Evolutionary conservation across 1,140 invertebrate species (phyloP).

Genomic region (Cheumatopsyche charites): DNA sequence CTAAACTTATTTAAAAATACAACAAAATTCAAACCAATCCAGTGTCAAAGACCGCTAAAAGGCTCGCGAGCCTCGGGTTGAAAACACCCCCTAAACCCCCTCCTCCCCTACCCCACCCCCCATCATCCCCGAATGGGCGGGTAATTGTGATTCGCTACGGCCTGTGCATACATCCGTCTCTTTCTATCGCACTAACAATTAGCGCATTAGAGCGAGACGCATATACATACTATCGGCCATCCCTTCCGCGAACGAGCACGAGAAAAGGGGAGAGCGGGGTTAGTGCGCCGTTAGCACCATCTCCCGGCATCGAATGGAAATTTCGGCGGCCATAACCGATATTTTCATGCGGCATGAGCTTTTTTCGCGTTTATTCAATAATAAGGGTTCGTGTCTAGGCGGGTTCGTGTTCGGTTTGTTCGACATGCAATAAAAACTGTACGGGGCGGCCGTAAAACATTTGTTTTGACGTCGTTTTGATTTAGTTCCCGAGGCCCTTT

Average conservation of each 20-base stretch:
- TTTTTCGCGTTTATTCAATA: not conserved
- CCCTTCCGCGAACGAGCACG: not conserved
- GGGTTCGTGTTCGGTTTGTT: slow-evolving; percentile 8
- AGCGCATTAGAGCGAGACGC: slow-evolving; percentile 18
- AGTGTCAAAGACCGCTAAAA: not conserved
- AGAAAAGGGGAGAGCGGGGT: too few species aligned
- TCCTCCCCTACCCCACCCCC: too few species aligned
- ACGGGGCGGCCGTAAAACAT: slow-evolving; percentile 34
- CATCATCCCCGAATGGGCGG: slow-evolving; percentile 38
- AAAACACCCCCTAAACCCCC: slow-evolving; percentile 36
- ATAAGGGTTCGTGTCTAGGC: not conserved
- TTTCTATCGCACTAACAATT: not conserved
- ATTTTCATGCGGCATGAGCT: not conserved
- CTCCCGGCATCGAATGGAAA: slow-evolving; percentile 34
- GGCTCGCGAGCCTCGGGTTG: not conserved
- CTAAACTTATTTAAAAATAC: too few species aligned
- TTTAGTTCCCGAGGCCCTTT: slow-evolving; percentile 8
- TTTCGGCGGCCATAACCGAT: slow-evolving; percentile 40
- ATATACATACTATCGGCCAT: not conserved
- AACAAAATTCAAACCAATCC: too few species aligned
- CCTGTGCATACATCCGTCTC: not conserved
- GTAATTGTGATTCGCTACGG: slow-evolving; percentile 33
- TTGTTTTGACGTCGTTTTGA: slow-evolving; percentile 41
- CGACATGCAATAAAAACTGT: slow-evolving; percentile 40
- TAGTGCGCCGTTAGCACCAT: slow-evolving; percentile 28